These are phyloP conservation scores for Thaumetopoea pityocampa DNA, from an alignment of 1,140 invertebrate species.

Conservation along the genomic window DNA sequence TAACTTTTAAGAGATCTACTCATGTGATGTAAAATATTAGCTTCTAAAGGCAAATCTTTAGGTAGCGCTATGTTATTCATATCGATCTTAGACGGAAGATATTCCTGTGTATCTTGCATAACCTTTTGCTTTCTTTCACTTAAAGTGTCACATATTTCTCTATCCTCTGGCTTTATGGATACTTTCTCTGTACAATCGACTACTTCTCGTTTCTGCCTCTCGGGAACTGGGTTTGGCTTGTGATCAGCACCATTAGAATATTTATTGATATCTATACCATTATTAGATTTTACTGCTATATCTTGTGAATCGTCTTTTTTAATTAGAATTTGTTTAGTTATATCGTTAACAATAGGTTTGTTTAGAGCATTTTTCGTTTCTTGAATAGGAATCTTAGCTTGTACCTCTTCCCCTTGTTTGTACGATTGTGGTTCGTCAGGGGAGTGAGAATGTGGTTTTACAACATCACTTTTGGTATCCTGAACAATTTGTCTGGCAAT, in stretches of 20 bases:
- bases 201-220: conserved; percentile 57
- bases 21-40: conserved; percentile 38
- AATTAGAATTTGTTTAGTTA: conserved; percentile 8
- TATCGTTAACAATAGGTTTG: conserved; percentile 7
- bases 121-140: conserved; percentile 4
- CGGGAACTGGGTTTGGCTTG: conserved; percentile 1
- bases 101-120: conserved; percentile 14
- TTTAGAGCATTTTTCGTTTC: conserved; percentile 14
- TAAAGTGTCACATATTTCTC: conserved; percentile 51
- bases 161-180: conserved; percentile 41
- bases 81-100: conserved; percentile 34
- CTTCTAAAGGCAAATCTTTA: conserved; percentile 33
- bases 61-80: conserved; percentile 35
- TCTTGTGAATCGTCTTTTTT: conserved; percentile 4
- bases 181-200: conserved; percentile 53
- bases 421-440: conserved; percentile 63
- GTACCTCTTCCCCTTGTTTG: conserved; percentile 47
- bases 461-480: conserved; percentile 10
- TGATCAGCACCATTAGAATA: not conserved
- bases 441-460: conserved; percentile 43
- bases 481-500: conserved; percentile 6
- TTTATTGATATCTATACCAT: not conserved
- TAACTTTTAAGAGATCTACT: conserved; percentile 55
- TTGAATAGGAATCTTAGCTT: conserved; percentile 21
- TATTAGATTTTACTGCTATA: not conserved